Evolutionary conservation across 2,888 invertebrate species (phyloP).

Genomic region (Arrhopalites spinosus): DNA sequence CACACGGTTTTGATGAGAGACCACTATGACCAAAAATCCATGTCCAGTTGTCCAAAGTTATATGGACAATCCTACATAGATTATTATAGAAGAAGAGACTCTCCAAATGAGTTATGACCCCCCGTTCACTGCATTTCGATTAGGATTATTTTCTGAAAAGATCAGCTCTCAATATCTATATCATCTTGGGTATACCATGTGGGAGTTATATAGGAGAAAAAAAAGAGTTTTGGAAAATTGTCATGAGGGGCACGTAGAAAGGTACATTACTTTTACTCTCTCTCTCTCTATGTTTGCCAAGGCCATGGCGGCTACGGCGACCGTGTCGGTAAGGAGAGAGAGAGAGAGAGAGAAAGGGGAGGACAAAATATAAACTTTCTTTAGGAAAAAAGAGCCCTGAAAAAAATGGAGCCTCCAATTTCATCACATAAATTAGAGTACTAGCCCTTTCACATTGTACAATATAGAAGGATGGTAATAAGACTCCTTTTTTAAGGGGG

Average conservation of each 20-base stretch:
- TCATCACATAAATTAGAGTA: not conserved
- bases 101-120: slow-evolving; percentile 37
- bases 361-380: not conserved
- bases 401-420: not conserved
- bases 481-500: not conserved
- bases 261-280: slow-evolving; percentile 10
- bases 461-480: not conserved
- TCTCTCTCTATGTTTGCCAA: not conserved
- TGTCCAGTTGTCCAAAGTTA: not conserved
- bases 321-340: not conserved
- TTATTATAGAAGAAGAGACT: not conserved
- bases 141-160: slow-evolving; percentile 16
- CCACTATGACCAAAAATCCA: not conserved
- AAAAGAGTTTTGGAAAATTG: too few relatives aligned
- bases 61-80: not conserved
- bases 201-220: not conserved
- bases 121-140: slow-evolving; percentile 31
- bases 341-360: not conserved
- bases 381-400: not conserved
- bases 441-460: not conserved
- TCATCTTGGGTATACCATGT: too few relatives aligned
- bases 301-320: too few relatives aligned
- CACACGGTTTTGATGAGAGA: too few relatives aligned
- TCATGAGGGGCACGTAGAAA: slow-evolving; percentile 19
- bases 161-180: slow-evolving; percentile 17